Base-by-base conservation (phyloP, 2,888 invertebrate species). In the Carterocephalus palaemon region DNA sequence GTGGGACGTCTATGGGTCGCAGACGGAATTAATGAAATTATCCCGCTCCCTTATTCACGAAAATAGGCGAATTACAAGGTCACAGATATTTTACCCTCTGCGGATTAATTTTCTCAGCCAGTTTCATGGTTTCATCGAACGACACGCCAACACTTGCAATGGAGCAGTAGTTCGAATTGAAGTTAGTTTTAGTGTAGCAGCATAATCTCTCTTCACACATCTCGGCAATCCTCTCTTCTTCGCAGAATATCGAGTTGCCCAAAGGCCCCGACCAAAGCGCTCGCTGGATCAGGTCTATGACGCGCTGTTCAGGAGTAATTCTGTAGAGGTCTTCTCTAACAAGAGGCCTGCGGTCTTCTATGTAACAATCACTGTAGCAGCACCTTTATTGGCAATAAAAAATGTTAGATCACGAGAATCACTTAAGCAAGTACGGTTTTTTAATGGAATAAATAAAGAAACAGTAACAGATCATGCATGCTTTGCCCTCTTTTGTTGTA, bases 191-290 rank as follows among this genome's bases (percentile, higher is more conserved):
- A 0, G 60, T 61, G 43, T 63, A 84, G 4, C 49, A 41, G 10
- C 57, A 54, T 2, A 84, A 39, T 0, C 9, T 43, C 1, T 60
- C 49, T 1, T 59, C 60, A 0, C 47, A 38, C 64, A 85, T 80
- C 17, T 22, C 39, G 1, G 60, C 58, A 16, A 81, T 64, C 23
- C 78, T 55, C 0, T 53, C 61, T 20, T 66, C 54, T 1, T 59
- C 60, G 43, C 85, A 84, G 56, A 66, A 84, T 20, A 73, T 52
- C 0, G 85, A 81, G 54, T 84, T 79, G 5, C 59, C 37, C 0
- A 82, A 65, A 0, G 73, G 67, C 0, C 84, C 84, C 0, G 59
- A 54, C 69, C 76, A 85, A 22, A 70, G 64, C 0, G 84, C 84
- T 9, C 53, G 60, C 43, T 84, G 84, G 0, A 77, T 58, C 10